Base-by-base conservation (phyloP, 2,888 invertebrate species). In the Pristionchus entomophagus region DNA sequence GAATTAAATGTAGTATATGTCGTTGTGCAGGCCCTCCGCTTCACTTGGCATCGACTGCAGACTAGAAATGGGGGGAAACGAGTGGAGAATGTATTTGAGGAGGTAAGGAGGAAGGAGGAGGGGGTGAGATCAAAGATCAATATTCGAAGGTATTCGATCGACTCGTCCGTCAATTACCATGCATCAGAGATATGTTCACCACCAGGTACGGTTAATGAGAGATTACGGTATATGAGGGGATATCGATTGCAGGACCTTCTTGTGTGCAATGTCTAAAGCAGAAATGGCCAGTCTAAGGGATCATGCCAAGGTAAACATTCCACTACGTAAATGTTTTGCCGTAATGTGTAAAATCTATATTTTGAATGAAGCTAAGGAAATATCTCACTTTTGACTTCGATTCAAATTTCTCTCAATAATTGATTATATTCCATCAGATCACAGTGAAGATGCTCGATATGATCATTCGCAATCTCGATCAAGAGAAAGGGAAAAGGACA, bases 51-150 rank as follows among this genome's bases (percentile, higher is more conserved):
- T 73, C 88, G 93, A 38, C 87, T 93, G 22, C 92, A 92, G 51
- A 93, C 93, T 19, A 86, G 93, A 62, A 93, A 93, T 87, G 93
- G 93, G 22, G 93, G 93, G 19, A 93, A 93, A 86, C 86, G 92
- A 80, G 91, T 93, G 35, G 93, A 93, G 56, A 89, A 90, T 59
- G 93, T 93, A 19, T 93, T 93, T 77, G 93, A 93, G 86, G 93
- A 93, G 88, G 93, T 92, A 80, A n/a, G n/a, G 12, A 35, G n/a
- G 41, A 73, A 73, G 3, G 8, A 10, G 4, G 8, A 1, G 17
- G n/a, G 4, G 32, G 19, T 41, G n/a, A n/a, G 45, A 41, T 73
- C n/a, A 45, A 41, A 73, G 73, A 73, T 45, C 45, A 73, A 45
- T 41, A 8, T 56, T 56, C 51, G 82, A n/a, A 91, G 91, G 91